These are phyloP conservation scores for Platyrinchus mystaceus DNA, from an alignment of 2,797 vertebrate species.

Conservation along the genomic window DNA sequence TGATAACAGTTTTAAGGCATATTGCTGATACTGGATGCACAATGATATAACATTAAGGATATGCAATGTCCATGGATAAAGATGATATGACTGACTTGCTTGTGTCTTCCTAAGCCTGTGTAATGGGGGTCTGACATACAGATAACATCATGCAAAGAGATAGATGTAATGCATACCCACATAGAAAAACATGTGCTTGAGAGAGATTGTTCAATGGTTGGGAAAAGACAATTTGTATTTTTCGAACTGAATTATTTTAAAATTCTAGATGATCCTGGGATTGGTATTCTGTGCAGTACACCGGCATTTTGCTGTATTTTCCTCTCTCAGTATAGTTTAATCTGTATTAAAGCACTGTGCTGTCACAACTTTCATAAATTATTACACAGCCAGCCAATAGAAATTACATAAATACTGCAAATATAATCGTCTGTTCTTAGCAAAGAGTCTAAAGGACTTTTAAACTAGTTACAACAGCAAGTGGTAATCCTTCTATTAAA, in stretches of 20 bases:
- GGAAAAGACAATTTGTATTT: neutral
- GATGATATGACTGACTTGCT: neutral
- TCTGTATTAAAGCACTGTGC: slow-evolving; percentile 48
- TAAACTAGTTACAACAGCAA: slow-evolving; percentile 61
- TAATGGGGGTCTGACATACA: neutral
- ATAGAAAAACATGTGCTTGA: neutral
- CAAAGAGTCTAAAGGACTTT: slow-evolving; percentile 51
- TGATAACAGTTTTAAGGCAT: neutral
- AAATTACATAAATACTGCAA: slow-evolving; percentile 64
- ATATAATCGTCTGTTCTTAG: slow-evolving; percentile 33
- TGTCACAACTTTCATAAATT: slow-evolving; percentile 61
- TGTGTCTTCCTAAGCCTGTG: neutral
- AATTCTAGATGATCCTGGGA: neutral
- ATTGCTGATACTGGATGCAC: neutral
- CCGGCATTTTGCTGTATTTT: slow-evolving; percentile 15
- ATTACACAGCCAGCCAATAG: slow-evolving; percentile 51
- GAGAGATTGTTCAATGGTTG: neutral
- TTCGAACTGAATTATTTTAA: neutral
- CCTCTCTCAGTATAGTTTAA: slow-evolving; percentile 21
- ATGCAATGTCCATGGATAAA: neutral
- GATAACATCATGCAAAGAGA: neutral
- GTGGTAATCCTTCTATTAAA: slow-evolving; percentile 66
- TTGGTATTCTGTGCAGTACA: neutral
- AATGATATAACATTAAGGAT: neutral
- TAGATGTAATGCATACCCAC: neutral